A percentile compares a stretch with the other conserved stretches of the same genome.
These are phyloP conservation scores for Magallana ariakensis DNA, from an alignment of 1,140 invertebrate species.

Conservation along the genomic window DNA sequence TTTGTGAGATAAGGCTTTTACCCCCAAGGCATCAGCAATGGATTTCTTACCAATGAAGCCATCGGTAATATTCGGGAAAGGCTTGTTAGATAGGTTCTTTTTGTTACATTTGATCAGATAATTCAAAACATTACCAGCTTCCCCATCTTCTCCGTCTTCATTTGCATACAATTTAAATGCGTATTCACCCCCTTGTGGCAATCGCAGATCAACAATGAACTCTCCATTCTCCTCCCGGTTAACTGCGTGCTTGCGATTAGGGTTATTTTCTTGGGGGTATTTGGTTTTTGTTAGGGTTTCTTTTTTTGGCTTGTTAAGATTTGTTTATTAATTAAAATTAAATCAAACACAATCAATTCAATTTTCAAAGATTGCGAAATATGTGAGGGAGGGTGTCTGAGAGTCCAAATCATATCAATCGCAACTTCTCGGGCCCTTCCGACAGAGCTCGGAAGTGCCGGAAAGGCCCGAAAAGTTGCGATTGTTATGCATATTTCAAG, in stretches of 20 bases:
- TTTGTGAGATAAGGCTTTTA: constrained; percentile 69
- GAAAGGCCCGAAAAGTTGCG: too few relatives aligned
- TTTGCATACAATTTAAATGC: constrained; percentile 75
- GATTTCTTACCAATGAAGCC: constrained; percentile 70
- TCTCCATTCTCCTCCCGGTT: constrained; percentile 70
- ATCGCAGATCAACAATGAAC: constrained; percentile 70
- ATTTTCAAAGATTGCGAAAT: too few relatives aligned
- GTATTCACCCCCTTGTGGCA: constrained; percentile 76
- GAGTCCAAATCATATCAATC: too few relatives aligned
- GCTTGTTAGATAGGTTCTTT: constrained; percentile 58
- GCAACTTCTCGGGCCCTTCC: too few relatives aligned
- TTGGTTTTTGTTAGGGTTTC: too few relatives aligned
- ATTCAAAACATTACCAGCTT: constrained; percentile 75
- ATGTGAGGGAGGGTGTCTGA: too few relatives aligned
- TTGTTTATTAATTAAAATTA: too few relatives aligned
- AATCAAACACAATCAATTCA: too few relatives aligned
- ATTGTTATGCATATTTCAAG: too few relatives aligned
- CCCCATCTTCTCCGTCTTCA: constrained; percentile 68
- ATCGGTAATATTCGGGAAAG: constrained; percentile 73
- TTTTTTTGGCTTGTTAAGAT: too few relatives aligned
- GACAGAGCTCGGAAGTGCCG: too few relatives aligned
- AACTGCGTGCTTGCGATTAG: constrained; percentile 66
- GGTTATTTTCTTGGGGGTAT: too few relatives aligned
- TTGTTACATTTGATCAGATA: constrained; percentile 72
- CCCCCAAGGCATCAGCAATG: constrained; percentile 65